Base-by-base conservation (phyloP, 2,797 vertebrate genomes). In the Graptemys geographica region DNA sequence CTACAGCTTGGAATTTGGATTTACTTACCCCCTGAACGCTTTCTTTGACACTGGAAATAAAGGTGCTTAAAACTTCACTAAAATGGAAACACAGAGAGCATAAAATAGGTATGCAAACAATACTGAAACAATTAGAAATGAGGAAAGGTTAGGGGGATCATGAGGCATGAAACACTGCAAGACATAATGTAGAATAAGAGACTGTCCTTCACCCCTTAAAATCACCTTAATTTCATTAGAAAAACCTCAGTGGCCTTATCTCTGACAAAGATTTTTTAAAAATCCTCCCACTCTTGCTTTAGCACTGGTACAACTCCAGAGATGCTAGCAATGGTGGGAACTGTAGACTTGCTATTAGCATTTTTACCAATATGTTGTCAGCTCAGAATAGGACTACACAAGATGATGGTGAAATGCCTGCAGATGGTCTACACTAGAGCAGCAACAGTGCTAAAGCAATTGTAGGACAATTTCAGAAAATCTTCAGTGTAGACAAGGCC, bases 1-100 rank as follows among this genome's bases (percentile, higher is more conserved):
- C 83, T 92, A 85, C 28, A 74, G 81, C 12, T 88, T 86, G 52
- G 94, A 93, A 95, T 83, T 69, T 65, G 87, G 59, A 79, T 91
- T 81, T 92, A 98, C 99, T 99, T 98, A 99, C 99, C 96, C 94
- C 98, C 95, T 98, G 98, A 80, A 99, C 98, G 82, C 87, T 98
- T 95, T 99, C 98, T 96, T 97, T 98, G 94, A 98, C 97, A 88
- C 98, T 97, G 92, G 98, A 98, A 96, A 98, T 98, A 96, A 98
- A 98, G 95, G 98, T 98, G 84, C 97, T 96, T 53, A 99, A 96
- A 94, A 97, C 85, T 79, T 99, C 99, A 97, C 99, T 99, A 96
- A 97, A 97, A 97, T 95, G 95, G 87, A 93, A 96, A 86, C 90
- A 93, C 8, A 80, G 79, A 56, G 96, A 93, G 41, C 91, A 88